phyloP scores from a whole-genome alignment of 1,140 invertebrate genomes.

The Caenorhabditis brenneri region DNA sequence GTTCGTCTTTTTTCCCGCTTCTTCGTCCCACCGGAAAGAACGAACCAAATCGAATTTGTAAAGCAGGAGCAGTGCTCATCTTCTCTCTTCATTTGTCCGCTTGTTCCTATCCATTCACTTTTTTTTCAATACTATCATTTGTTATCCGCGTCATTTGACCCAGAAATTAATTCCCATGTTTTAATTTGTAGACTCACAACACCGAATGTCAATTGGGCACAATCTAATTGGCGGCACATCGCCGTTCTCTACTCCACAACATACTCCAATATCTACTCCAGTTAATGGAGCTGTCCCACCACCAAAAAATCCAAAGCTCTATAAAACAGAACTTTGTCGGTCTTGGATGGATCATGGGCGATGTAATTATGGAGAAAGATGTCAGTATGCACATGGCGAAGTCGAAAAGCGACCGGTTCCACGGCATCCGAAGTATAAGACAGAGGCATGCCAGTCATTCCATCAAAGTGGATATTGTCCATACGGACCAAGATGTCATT shows the following conservation, averaged over 20 bases:
- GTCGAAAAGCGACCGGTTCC: slow-evolving; percentile 87
- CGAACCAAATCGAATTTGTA: slow-evolving; percentile 29
- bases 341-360: slow-evolving; percentile 69
- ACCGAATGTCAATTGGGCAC: slow-evolving; percentile 7
- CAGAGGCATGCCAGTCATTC: slow-evolving; percentile 95
- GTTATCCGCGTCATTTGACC: no score
- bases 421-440: slow-evolving; percentile 98
- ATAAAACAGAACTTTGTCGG: slow-evolving; percentile 68
- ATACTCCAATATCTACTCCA: not conserved
- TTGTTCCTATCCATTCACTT: not conserved
- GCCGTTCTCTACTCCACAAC: slow-evolving; percentile 6
- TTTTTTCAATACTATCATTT: not conserved
- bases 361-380: slow-evolving; percentile 73
- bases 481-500: slow-evolving; percentile 96
- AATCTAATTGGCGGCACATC: not conserved
- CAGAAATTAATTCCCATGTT: not conserved
- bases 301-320: slow-evolving; percentile 70
- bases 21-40: not conserved
- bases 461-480: slow-evolving; percentile 97
- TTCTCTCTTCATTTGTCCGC: not conserved
- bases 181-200: not conserved
- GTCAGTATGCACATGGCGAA: slow-evolving; percentile 96
- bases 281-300: slow-evolving; percentile 42
- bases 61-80: not conserved
- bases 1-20: not conserved